Evolutionary conservation across 2,888 invertebrate genomes (phyloP).

Genomic region (Fragum whitleyi): DNA sequence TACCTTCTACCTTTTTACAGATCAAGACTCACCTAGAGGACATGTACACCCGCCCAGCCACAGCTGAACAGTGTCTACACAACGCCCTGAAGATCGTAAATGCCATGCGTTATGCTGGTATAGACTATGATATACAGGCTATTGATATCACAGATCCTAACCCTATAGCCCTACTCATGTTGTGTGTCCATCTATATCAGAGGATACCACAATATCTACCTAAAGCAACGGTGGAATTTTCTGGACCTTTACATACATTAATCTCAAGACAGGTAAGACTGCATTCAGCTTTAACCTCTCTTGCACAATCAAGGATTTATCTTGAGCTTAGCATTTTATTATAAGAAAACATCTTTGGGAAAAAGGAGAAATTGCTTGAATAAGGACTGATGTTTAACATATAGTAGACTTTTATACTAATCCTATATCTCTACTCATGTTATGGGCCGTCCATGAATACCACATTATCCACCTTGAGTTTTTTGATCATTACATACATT

Average conservation of each 20-base stretch:
- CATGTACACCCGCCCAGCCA: conserved; percentile 84
- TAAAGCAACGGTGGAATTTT: conserved; percentile 82
- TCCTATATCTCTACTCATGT: too few species aligned
- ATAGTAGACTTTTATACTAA: too few species aligned
- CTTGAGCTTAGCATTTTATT: too few species aligned
- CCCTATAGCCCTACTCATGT: conserved; percentile 83
- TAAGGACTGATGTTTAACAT: too few species aligned
- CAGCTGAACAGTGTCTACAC: conserved; percentile 84
- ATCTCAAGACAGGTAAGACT: conserved; percentile 81
- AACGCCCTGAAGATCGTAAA: conserved; percentile 84
- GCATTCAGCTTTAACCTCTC: neutral
- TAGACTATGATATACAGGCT: conserved; percentile 85
- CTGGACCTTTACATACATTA: conserved; percentile 80
- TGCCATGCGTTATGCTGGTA: conserved; percentile 82
- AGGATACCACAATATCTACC: conserved; percentile 84
- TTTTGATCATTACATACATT: too few species aligned
- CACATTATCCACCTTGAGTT: too few species aligned
- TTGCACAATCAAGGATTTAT: neutral
- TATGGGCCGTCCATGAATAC: too few species aligned
- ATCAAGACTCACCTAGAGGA: conserved; percentile 81
- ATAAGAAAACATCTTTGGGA: too few species aligned
- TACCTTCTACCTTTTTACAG: too few species aligned
- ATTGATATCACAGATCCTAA: conserved; percentile 85
- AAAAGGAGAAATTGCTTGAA: too few species aligned
- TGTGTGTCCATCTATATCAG: conserved; percentile 82